A percentile compares a stretch with the other conserved stretches of the same genome.
Evolutionary conservation across 2,888 invertebrate genomes (phyloP).

Genomic region (Folsomia candida): DNA sequence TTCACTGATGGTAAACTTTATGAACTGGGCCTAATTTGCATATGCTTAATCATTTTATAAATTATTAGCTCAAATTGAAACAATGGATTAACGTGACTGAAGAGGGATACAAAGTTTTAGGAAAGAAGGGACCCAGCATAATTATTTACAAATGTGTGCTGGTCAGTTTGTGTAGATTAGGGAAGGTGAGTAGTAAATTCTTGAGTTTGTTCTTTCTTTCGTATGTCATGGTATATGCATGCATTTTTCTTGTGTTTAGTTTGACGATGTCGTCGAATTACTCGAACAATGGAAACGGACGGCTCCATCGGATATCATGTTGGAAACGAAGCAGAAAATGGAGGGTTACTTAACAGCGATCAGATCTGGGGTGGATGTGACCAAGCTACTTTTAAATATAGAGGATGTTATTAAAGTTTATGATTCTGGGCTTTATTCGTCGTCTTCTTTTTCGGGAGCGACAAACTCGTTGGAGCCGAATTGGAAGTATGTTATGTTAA

Average conservation of each 20-base stretch:
- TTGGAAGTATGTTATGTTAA: slow-evolving; percentile 38
- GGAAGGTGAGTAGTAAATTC: slow-evolving; percentile 34
- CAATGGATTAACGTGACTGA: slow-evolving; percentile 39
- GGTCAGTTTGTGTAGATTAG: slow-evolving; percentile 39
- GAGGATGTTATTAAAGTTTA: slow-evolving; percentile 37
- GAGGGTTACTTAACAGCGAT: slow-evolving; percentile 38
- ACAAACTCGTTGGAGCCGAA: slow-evolving; percentile 26
- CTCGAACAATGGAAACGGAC: slow-evolving; percentile 43
- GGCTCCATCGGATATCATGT: slow-evolving; percentile 36
- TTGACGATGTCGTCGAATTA: slow-evolving; percentile 41
- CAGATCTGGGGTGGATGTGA: slow-evolving; percentile 41
- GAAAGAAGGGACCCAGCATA: slow-evolving; percentile 40
- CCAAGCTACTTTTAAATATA: slow-evolving; percentile 37
- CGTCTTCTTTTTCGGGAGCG: slow-evolving; percentile 20
- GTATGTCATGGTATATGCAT: too few relatives aligned
- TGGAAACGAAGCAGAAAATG: slow-evolving; percentile 42
- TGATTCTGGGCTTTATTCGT: not conserved
- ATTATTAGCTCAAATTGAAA: slow-evolving; percentile 43
- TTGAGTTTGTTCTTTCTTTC: slow-evolving; percentile 1
- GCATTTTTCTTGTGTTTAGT: slow-evolving; percentile 17
- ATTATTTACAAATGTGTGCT: slow-evolving; percentile 44
- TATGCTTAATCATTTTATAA: too few relatives aligned
- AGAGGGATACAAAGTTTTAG: slow-evolving; percentile 43
- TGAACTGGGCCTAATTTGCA: not conserved
- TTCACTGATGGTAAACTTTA: not conserved